Base-by-base conservation (phyloP, 2,797 vertebrate species). In the Hyperoplus lanceolatus region DNA sequence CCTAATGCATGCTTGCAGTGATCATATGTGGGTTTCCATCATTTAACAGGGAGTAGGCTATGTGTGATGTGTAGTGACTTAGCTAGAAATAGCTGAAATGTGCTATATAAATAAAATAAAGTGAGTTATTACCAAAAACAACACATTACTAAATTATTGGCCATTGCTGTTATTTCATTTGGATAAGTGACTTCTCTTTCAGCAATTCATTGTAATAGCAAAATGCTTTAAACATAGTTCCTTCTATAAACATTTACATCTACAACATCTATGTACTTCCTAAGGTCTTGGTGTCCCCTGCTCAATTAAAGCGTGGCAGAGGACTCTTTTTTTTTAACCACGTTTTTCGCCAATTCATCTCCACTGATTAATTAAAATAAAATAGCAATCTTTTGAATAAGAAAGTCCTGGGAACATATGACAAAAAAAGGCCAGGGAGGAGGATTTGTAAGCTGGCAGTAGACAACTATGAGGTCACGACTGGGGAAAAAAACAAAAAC, bases 381-480 rank as follows among this genome's bases (percentile, higher is more conserved):
- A 46, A 45, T 0, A 11, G 1, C 13, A 12, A 50, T 73, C 43
- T 51, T 9, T 1, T 6, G 51, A 64, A 62, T n/a, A 48, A 60
- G 51, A 57, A 13, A 10, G 8, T 59, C 12, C 12, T 1, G 5
- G 10, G 12, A 0, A 49, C 66, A 45, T 38, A 18, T 70, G 8
- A 58, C 4, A 8, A 4, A 14, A 56, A 54, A 50, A 16, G 16
- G 8, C 15, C 2, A 39, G n/a, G 1, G 12, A 48, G 21, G 5
- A 6, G 13, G 50, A 51, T 70, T 59, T 75, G 8, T 60, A 16
- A 61, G 56, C 15, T 16, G 7, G 7, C 8, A 12, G 60, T 46
- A 39, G 8, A 49, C 46, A 51, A 69, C 41, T 53, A 45, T 51
- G 57, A 76, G 51, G 77, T 81, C 65, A 80, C 78, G 73, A 70